Base-by-base conservation (phyloP, 2,888 invertebrate species). In the Apocheima hispidaria region DNA sequence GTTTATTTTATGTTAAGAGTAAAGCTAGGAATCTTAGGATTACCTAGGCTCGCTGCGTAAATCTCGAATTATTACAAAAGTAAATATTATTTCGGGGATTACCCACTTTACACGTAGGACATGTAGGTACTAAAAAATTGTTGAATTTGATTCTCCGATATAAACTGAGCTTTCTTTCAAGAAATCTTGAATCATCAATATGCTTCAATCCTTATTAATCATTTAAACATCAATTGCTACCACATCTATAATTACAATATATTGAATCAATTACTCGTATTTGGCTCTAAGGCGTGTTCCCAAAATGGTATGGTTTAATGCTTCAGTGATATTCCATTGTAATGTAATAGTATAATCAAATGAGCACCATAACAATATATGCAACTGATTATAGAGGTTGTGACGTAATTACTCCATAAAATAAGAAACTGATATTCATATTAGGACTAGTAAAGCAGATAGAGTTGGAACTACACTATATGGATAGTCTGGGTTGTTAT, bases 391-490 rank as follows among this genome's bases (percentile, higher is more conserved):
- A 65, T 46, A 60, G 60, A 49, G 41, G 36, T 58, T 44, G 48
- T 65, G 66, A 68, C 63, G 70, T 55, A 62, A 63, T 56, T 63
- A 48, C 18, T 49, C 66, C 68, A 60, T 68, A 64, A 62, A 52
- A 58, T 41, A 65, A 66, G 64, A 63, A 66, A 68, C 43, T 41
- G 68, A 68, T 66, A 70, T 63, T 66, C 65, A 64, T 60, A 18
- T 44, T 35, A 54, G 36, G 10, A 20, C 36, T 35, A 48, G 50
- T 38, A 44, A 21, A 36, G 33, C 41, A 51, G 30, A 44, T 20
- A 51, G 4, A 20, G 26, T 10, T 38, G 26, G 26, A 38, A 26
- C 20, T 23, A 9, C 2, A 38, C 16, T 16, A 16, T 7, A 38
- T 38, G 5, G 16, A 16, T 16, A 16, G 36, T 43, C n/a, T 26